A percentile compares a stretch with the other conserved stretches of the same genome.
Conservation (phyloP, 2,888 invertebrate species). For the Tetragonisca angustula region DNA sequence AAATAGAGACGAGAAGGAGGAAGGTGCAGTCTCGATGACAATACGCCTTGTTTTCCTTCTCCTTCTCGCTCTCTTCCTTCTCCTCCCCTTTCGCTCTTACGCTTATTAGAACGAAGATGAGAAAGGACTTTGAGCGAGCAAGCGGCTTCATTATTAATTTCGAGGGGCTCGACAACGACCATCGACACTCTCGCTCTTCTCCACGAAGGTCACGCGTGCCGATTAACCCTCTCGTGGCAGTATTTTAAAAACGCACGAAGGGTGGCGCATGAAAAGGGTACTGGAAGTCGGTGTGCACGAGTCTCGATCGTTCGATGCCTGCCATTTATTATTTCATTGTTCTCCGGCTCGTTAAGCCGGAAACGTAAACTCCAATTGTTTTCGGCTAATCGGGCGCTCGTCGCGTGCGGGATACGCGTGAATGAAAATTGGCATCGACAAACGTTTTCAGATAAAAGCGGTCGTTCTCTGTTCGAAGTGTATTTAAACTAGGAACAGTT, state of each 20-base stretch:
- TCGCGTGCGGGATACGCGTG: neutral
- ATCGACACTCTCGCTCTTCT: slow-evolving; percentile 67
- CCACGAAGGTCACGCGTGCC: slow-evolving; percentile 62
- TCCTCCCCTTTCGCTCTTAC: slow-evolving; percentile 59
- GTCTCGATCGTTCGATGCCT: slow-evolving; percentile 24
- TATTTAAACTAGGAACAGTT: neutral
- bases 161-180: slow-evolving; percentile 67
- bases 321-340: slow-evolving; percentile 45
- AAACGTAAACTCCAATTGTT: slow-evolving; percentile 17
- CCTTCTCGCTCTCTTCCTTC: slow-evolving; percentile 34
- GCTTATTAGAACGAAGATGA: slow-evolving; percentile 74
- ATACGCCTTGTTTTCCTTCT: slow-evolving; percentile 51
- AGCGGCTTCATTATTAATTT: slow-evolving; percentile 77
- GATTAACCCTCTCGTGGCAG: slow-evolving; percentile 60
- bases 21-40: slow-evolving; percentile 60
- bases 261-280: slow-evolving; percentile 47
- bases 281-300: slow-evolving; percentile 21
- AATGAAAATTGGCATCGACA: neutral
- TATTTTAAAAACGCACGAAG: slow-evolving; percentile 41
- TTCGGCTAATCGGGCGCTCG: neutral
- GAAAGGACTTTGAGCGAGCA: slow-evolving; percentile 64
- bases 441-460: neutral
- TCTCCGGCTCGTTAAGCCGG: slow-evolving; percentile 17
- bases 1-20: slow-evolving; percentile 34
- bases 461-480: neutral